Percentiles rank a stretch among this genome's conserved stretches.
These are phyloP conservation scores for Osmerus mordax DNA, from an alignment of 2,113 vertebrate species.

Conservation along the genomic window DNA sequence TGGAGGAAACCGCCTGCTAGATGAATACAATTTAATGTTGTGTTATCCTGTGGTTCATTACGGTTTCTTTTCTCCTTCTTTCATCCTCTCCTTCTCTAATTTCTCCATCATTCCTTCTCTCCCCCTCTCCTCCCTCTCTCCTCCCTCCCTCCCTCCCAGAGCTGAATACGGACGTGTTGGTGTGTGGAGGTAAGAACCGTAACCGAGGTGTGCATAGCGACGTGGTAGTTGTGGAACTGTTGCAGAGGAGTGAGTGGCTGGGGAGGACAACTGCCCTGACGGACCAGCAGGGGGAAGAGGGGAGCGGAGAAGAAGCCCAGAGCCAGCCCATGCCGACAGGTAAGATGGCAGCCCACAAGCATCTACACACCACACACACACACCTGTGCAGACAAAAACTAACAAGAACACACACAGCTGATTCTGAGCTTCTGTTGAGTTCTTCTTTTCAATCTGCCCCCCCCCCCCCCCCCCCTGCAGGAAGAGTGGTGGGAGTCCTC, in stretches of 20 bases:
- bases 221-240: conserved; percentile 81
- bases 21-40: no score
- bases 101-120: background rate
- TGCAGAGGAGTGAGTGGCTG: conserved; percentile 83
- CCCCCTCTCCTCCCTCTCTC: background rate
- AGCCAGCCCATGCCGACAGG: conserved; percentile 87
- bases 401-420: background rate
- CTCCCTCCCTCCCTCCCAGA: conserved; percentile 63
- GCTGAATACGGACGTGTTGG: conserved; percentile 77
- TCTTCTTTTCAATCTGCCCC: background rate
- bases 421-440: background rate
- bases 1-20: no score
- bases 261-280: conserved; percentile 79
- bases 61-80: background rate
- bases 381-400: no score
- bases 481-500: conserved; percentile 85
- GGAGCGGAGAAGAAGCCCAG: conserved; percentile 65
- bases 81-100: background rate
- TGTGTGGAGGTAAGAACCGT: conserved; percentile 81
- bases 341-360: conserved; percentile 37
- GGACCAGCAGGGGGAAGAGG: conserved; percentile 80
- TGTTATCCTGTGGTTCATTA: no score
- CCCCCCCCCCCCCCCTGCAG: conserved; percentile 47
- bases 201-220: conserved; percentile 91
- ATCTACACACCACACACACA: background rate